These are phyloP conservation scores for Hydrotaea diabolus DNA, from an alignment of 2,888 invertebrate species.

Conservation along the genomic window DNA sequence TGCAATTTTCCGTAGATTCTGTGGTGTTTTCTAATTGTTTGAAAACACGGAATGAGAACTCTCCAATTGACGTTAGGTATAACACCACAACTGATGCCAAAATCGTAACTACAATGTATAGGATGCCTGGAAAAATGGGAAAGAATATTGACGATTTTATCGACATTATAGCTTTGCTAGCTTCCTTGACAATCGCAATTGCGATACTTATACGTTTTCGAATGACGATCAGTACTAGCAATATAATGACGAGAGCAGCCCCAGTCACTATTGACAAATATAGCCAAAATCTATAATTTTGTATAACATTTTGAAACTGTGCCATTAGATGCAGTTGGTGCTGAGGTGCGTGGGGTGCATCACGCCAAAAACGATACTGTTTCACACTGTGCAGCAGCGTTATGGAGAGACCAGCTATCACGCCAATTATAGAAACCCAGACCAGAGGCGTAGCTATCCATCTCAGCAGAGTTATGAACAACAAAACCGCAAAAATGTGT, in stretches of 20 bases:
- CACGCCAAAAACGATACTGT: conserved; percentile 83
- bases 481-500: conserved; percentile 88
- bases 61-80: conserved; percentile 87
- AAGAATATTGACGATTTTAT: conserved; percentile 93
- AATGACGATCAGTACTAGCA: conserved; percentile 90
- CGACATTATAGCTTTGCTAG: conserved; percentile 92
- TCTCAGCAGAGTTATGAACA: conserved; percentile 93
- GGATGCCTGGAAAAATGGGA: conserved; percentile 93
- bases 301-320: conserved; percentile 72
- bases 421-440: conserved; percentile 91
- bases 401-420: conserved; percentile 85
- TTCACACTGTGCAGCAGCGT: conserved; percentile 85
- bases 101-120: conserved; percentile 88
- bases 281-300: conserved; percentile 86
- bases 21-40: conserved; percentile 75
- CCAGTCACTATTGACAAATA: conserved; percentile 83
- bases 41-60: conserved; percentile 84
- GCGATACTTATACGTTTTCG: conserved; percentile 92
- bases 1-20: conserved; percentile 80
- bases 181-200: conserved; percentile 95
- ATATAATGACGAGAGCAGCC: conserved; percentile 83
- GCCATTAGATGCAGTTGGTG: conserved; percentile 76
- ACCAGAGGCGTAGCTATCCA: conserved; percentile 94
- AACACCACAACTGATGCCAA: conserved; percentile 87
- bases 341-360: conserved; percentile 80